Evolutionary conservation across 1,140 invertebrate species (phyloP).

Genomic region (Aphelenchoides fujianensis): DNA sequence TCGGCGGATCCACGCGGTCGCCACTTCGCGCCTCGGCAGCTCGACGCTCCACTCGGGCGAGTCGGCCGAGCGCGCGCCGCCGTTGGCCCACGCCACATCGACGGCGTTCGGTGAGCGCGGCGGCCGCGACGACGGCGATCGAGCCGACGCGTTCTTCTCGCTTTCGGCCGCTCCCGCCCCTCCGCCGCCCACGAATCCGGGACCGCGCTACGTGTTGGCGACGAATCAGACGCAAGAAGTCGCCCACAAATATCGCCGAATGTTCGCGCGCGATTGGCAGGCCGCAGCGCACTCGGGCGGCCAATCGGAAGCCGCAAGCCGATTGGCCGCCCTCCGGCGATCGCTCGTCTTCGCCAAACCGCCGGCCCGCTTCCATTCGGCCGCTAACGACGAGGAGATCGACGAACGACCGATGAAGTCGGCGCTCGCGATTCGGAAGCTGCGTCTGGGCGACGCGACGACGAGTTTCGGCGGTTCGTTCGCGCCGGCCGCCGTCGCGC

Average conservation of each 20-base stretch:
- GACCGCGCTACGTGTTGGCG: neutral
- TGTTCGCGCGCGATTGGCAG: neutral
- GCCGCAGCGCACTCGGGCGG: neutral
- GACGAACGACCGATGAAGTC: constrained; percentile 21
- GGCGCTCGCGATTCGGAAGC: constrained; percentile 11
- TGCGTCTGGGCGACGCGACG: neutral
- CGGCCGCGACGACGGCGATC: neutral
- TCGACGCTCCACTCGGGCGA: neutral
- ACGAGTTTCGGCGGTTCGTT: constrained; percentile 14
- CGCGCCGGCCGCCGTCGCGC: neutral
- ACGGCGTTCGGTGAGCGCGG: neutral
- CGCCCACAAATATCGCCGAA: neutral
- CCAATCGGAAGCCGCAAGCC: neutral
- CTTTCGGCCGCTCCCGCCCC: neutral
- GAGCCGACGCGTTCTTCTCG: neutral
- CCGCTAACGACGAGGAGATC: neutral
- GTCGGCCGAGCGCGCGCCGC: neutral
- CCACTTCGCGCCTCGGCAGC: neutral
- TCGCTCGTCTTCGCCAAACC: neutral
- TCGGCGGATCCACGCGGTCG: neutral
- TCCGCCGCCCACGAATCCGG: neutral
- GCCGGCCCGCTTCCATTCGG: too few species aligned
- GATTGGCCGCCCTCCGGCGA: neutral
- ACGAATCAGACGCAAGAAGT: constrained; percentile 7
- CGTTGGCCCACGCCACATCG: neutral